Conservation (phyloP, 2,113 vertebrate species). For the Pseudorhombus dupliciocellatus region DNA sequence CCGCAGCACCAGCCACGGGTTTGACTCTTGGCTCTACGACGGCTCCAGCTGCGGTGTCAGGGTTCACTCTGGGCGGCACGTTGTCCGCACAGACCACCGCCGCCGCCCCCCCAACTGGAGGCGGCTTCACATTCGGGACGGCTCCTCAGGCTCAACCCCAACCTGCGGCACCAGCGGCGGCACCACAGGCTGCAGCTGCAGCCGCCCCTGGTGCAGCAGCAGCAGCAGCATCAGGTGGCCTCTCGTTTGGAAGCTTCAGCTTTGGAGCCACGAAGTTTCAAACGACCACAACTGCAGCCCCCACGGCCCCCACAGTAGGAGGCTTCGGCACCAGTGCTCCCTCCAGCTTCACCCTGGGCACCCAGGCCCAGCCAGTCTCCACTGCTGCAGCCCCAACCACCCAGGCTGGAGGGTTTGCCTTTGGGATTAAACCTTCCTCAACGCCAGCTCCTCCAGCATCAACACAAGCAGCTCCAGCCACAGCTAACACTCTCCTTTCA, state of each 20-base stretch:
- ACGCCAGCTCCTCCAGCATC: constrained; percentile 71
- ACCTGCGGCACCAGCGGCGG: constrained; percentile 9
- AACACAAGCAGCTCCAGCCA: constrained; percentile 62
- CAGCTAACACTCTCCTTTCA: constrained; percentile 74
- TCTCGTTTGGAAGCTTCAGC: constrained; percentile 75
- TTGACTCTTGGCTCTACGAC: not conserved
- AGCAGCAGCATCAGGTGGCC: constrained; percentile 23
- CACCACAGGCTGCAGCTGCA: not conserved
- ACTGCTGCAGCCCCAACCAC: constrained; percentile 37
- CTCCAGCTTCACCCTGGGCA: constrained; percentile 58
- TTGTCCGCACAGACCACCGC: constrained; percentile 58
- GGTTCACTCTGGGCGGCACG: constrained; percentile 70
- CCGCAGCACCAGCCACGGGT: constrained; percentile 22
- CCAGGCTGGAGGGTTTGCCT: constrained; percentile 75
- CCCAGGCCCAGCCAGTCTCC: constrained; percentile 56
- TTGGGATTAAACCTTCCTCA: constrained; percentile 84
- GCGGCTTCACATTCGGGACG: constrained; percentile 67
- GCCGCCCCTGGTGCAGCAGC: not conserved
- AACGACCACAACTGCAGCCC: constrained; percentile 58
- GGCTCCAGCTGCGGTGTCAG: constrained; percentile 63
- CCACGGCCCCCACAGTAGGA: constrained; percentile 62
- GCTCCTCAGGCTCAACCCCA: constrained; percentile 33
- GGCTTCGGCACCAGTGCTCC: constrained; percentile 65
- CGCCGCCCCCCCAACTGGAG: constrained; percentile 55
- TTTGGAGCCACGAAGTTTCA: constrained; percentile 82